A percentile compares a stretch with the other conserved stretches of the same genome.
These are phyloP conservation scores for Paralichthys olivaceus DNA, from an alignment of 2,113 vertebrate species.

Conservation along the genomic window DNA sequence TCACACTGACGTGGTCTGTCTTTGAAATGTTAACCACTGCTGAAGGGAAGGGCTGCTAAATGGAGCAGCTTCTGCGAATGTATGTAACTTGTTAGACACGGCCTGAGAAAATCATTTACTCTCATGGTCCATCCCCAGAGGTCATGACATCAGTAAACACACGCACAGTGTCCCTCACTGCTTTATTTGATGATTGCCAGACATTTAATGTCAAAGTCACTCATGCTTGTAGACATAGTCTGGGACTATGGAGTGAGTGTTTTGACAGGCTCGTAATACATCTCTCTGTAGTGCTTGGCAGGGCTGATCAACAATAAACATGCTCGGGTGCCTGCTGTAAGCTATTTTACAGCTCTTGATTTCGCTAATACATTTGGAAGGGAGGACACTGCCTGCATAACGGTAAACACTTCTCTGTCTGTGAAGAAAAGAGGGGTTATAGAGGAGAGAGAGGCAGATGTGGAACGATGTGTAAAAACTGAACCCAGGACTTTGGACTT, in stretches of 20 bases:
- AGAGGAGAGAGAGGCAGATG: neutral
- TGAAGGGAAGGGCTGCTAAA: neutral
- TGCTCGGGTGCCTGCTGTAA: slow-evolving; percentile 48
- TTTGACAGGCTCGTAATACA: slow-evolving; percentile 61
- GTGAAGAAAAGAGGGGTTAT: neutral
- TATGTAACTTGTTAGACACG: neutral
- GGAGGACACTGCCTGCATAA: slow-evolving; percentile 19
- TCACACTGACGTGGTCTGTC: neutral
- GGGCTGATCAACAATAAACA: slow-evolving; percentile 59
- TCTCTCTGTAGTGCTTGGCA: slow-evolving; percentile 45
- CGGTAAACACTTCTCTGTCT: slow-evolving; percentile 22
- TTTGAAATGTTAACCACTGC: neutral
- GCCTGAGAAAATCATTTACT: slow-evolving; percentile 2
- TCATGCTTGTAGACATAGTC: slow-evolving; percentile 52
- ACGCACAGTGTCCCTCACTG: slow-evolving; percentile 21
- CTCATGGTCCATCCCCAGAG: slow-evolving; percentile 28
- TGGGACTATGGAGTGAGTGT: slow-evolving; percentile 35
- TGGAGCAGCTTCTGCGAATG: neutral
- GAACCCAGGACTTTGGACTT: neutral
- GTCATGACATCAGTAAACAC: slow-evolving; percentile 63
- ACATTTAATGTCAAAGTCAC: slow-evolving; percentile 52
- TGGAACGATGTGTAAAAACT: neutral
- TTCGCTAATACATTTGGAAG: slow-evolving; percentile 47
- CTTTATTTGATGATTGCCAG: slow-evolving; percentile 39
- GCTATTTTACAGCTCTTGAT: slow-evolving; percentile 59